phyloP scores from a whole-genome alignment of 2,797 vertebrate genomes.

The Paramormyrops hopkinsi region DNA sequence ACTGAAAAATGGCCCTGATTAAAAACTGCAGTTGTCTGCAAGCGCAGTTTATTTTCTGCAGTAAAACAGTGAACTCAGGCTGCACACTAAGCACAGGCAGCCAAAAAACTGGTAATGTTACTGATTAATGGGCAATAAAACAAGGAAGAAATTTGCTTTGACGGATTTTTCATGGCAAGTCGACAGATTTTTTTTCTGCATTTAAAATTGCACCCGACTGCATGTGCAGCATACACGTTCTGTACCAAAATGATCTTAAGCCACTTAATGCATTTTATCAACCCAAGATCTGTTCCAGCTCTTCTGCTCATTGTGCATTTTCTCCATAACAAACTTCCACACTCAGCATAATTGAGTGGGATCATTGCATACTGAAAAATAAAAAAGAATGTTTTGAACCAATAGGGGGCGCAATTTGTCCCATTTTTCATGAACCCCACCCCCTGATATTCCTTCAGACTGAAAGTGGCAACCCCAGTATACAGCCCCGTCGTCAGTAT shows the following conservation, averaged over 20 bases:
- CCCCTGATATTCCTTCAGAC: neutral
- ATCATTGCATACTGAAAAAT: neutral
- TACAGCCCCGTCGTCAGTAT: neutral
- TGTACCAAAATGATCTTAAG: neutral
- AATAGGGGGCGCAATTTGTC: neutral
- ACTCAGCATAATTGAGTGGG: neutral
- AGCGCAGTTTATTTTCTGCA: neutral
- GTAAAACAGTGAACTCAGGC: neutral
- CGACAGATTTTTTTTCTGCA: neutral
- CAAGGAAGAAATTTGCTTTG: neutral
- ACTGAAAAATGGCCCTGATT: neutral
- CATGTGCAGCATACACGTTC: neutral
- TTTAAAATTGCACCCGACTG: neutral
- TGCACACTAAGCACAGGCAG: neutral
- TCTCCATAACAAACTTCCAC: neutral
- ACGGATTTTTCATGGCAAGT: neutral
- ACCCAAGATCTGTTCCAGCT: neutral
- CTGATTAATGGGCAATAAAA: neutral
- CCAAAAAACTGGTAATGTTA: neutral
- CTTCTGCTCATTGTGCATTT: neutral
- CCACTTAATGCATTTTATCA: neutral
- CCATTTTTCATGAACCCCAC: neutral
- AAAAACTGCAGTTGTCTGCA: slow-evolving; percentile 9
- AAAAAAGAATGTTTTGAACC: neutral
- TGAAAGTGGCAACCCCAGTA: neutral